phyloP scores from a whole-genome alignment of 2,113 vertebrate genomes.

The Psettodes erumei region DNA sequence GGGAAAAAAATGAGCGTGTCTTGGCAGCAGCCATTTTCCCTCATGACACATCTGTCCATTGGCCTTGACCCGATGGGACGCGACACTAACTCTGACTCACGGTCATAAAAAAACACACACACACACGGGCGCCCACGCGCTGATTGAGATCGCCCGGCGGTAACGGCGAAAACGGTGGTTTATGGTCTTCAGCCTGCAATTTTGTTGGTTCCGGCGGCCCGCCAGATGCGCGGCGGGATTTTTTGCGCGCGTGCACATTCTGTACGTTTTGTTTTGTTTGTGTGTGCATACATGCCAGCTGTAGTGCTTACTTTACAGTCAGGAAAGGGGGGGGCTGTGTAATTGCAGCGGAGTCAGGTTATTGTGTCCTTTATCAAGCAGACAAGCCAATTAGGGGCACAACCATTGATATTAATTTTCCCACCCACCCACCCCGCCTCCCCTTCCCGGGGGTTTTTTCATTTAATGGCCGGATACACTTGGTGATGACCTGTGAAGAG shows the following conservation, averaged over 20 bases:
- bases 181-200: slow-evolving; percentile 61
- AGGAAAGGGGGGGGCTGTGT: not conserved
- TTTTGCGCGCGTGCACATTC: slow-evolving; percentile 21
- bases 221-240: slow-evolving; percentile 44
- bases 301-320: slow-evolving; percentile 30
- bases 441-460: slow-evolving; percentile 61
- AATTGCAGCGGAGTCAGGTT: slow-evolving; percentile 50
- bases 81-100: slow-evolving; percentile 68
- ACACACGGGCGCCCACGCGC: too few species aligned
- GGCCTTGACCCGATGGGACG: slow-evolving; percentile 68
- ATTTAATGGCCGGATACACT: slow-evolving; percentile 69
- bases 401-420: slow-evolving; percentile 75
- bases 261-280: slow-evolving; percentile 9
- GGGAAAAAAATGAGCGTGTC: slow-evolving; percentile 65
- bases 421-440: slow-evolving; percentile 27
- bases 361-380: slow-evolving; percentile 75
- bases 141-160: slow-evolving; percentile 61
- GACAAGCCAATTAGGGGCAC: slow-evolving; percentile 76
- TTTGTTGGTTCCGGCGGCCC: slow-evolving; percentile 60
- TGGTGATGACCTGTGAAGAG: slow-evolving; percentile 70
- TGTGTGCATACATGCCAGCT: slow-evolving; percentile 5
- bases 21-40: slow-evolving; percentile 62
- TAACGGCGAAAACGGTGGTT: slow-evolving; percentile 76
- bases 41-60: slow-evolving; percentile 67
- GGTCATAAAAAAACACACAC: slow-evolving; percentile 40